Evolutionary conservation across 2,888 invertebrate species (phyloP).

Genomic region (Pteria penguin): DNA sequence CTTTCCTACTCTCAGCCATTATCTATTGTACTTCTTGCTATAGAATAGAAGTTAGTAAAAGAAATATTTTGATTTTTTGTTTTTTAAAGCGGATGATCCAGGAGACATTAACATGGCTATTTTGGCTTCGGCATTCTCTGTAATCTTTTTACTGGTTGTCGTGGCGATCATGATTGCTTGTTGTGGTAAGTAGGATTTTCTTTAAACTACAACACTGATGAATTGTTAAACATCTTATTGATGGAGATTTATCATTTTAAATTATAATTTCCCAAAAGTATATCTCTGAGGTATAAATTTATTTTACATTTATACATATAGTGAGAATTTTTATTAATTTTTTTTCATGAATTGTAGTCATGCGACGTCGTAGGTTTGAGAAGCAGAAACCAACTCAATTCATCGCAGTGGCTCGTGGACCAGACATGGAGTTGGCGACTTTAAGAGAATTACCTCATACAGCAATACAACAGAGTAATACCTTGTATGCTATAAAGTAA

Average conservation of each 20-base stretch:
- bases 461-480: constrained; percentile 90
- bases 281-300: too few relatives aligned
- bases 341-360: too few relatives aligned
- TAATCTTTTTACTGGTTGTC: constrained; percentile 51
- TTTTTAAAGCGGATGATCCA: constrained; percentile 20
- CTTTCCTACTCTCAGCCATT: too few relatives aligned
- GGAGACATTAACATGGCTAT: constrained; percentile 26
- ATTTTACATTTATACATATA: too few relatives aligned
- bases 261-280: too few relatives aligned
- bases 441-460: constrained; percentile 89
- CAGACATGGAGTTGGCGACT: constrained; percentile 91
- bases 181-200: constrained; percentile 53
- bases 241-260: neutral
- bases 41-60: too few relatives aligned
- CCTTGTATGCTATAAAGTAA: constrained; percentile 86
- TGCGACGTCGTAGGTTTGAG: constrained; percentile 44
- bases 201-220: neutral
- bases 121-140: constrained; percentile 44
- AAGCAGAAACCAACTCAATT: constrained; percentile 66
- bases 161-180: constrained; percentile 50
- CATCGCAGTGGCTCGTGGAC: constrained; percentile 62
- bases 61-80: too few relatives aligned
- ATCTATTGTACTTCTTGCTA: too few relatives aligned
- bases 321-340: too few relatives aligned
- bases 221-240: neutral